Conservation (phyloP, 1,140 invertebrate species). For the Heliconius melpomene region DNA sequence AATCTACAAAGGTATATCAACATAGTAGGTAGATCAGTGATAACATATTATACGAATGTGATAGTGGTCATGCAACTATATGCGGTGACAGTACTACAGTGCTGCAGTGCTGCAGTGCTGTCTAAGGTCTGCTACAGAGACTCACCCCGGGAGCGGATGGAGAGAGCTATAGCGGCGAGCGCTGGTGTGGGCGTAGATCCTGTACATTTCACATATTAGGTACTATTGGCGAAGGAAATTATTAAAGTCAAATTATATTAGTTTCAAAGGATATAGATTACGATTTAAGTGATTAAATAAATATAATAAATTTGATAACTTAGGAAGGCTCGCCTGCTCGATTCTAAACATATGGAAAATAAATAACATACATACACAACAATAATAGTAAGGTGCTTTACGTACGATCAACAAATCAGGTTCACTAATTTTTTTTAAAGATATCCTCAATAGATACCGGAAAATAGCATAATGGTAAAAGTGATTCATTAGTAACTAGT, state of each 20-base stretch:
- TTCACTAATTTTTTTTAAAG: too few relatives aligned
- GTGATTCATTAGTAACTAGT: too few relatives aligned
- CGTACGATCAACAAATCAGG: too few relatives aligned
- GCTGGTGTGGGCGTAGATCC: constrained; percentile 44
- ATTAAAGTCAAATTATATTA: not conserved
- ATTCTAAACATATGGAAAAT: too few relatives aligned
- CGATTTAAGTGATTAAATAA: not conserved
- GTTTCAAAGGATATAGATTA: not conserved
- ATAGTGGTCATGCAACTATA: constrained; percentile 33
- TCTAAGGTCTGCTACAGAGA: constrained; percentile 14
- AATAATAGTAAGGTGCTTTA: too few relatives aligned
- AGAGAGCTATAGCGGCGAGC: constrained; percentile 66
- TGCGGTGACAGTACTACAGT: not conserved
- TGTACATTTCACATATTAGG: constrained; percentile 15
- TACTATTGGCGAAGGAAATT: not conserved
- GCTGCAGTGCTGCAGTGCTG: not conserved
- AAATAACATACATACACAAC: too few relatives aligned
- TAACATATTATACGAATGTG: not conserved
- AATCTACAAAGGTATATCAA: too few relatives aligned
- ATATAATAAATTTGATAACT: too few relatives aligned
- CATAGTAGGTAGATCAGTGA: not conserved
- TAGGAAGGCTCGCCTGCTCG: too few relatives aligned
- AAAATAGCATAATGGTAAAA: not conserved
- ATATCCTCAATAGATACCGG: not conserved
- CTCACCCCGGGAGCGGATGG: constrained; percentile 71